phyloP scores from a whole-genome alignment of 1,140 invertebrate genomes.

The Leptopilina boulardi region DNA sequence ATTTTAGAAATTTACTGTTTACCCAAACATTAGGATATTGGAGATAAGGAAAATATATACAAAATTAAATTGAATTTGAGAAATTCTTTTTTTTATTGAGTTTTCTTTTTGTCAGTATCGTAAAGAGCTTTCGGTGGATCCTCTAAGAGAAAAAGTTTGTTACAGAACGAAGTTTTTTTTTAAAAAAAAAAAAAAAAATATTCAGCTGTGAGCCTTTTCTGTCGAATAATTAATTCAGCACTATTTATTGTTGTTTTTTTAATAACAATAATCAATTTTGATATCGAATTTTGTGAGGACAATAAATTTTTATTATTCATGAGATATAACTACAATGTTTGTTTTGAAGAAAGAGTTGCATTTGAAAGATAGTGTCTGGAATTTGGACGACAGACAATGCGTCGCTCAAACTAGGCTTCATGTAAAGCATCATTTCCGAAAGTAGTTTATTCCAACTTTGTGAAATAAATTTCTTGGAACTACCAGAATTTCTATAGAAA shows the following conservation, averaged over 20 bases:
- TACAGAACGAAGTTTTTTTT: too few species aligned
- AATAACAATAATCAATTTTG: background rate
- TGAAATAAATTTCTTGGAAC: background rate
- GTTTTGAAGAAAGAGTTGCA: background rate
- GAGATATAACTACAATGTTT: background rate
- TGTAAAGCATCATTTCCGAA: constrained; percentile 16
- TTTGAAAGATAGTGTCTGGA: background rate
- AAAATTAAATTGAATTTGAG: background rate
- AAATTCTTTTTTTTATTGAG: background rate
- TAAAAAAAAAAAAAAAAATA: too few species aligned
- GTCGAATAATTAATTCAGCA: too few species aligned
- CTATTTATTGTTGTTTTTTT: background rate
- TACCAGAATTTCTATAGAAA: background rate
- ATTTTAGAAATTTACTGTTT: background rate
- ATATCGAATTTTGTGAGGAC: background rate
- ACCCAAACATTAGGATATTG: background rate
- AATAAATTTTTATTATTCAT: constrained; percentile 6
- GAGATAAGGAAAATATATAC: background rate
- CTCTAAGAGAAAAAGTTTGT: too few species aligned
- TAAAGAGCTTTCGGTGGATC: too few species aligned
- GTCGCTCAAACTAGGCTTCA: background rate
- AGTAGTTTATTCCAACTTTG: constrained; percentile 10
- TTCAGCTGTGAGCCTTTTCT: too few species aligned
- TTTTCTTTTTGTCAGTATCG: background rate
- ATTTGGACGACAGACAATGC: background rate